Evolutionary conservation across 2,797 vertebrate genomes (phyloP).

Genomic region (Urosaurus nigricauda): DNA sequence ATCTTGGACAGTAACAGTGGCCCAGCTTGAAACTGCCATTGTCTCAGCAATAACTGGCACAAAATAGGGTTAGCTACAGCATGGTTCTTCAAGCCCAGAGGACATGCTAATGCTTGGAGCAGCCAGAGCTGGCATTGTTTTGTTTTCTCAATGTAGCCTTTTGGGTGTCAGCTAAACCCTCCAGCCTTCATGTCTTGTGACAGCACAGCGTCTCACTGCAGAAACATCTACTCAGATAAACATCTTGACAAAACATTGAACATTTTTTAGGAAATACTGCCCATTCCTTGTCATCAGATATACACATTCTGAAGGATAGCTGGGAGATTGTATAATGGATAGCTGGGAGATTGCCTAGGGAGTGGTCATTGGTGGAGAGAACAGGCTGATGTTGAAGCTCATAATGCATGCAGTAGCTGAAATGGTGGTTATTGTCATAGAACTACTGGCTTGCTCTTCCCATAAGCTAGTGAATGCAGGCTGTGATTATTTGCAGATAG

Average conservation of each 20-base stretch:
- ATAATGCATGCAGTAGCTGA: constrained; percentile 27
- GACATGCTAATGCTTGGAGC: constrained; percentile 50
- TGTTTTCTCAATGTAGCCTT: constrained; percentile 58
- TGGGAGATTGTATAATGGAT: constrained; percentile 28
- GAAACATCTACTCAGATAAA: constrained; percentile 55
- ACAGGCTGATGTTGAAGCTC: background rate
- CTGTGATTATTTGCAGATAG: background rate
- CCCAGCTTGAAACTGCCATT: constrained; percentile 41
- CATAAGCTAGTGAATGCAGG: constrained; percentile 10
- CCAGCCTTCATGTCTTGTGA: constrained; percentile 28
- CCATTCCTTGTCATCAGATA: constrained; percentile 58
- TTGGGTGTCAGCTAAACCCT: constrained; percentile 42
- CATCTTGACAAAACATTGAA: constrained; percentile 44
- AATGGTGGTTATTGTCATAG: constrained; percentile 26
- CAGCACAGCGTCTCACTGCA: constrained; percentile 53
- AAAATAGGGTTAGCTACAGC: constrained; percentile 56
- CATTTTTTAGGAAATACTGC: constrained; percentile 48
- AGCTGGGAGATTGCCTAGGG: constrained; percentile 28
- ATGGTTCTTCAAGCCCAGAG: background rate
- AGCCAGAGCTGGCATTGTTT: constrained; percentile 23
- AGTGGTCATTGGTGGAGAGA: constrained; percentile 9
- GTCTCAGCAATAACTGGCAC: constrained; percentile 56
- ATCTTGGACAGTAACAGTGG: constrained; percentile 65
- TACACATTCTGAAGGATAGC: constrained; percentile 31
- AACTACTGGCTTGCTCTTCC: constrained; percentile 28